phyloP scores from a whole-genome alignment of 1,140 invertebrate genomes.

The Hylaeus volcanicus region DNA sequence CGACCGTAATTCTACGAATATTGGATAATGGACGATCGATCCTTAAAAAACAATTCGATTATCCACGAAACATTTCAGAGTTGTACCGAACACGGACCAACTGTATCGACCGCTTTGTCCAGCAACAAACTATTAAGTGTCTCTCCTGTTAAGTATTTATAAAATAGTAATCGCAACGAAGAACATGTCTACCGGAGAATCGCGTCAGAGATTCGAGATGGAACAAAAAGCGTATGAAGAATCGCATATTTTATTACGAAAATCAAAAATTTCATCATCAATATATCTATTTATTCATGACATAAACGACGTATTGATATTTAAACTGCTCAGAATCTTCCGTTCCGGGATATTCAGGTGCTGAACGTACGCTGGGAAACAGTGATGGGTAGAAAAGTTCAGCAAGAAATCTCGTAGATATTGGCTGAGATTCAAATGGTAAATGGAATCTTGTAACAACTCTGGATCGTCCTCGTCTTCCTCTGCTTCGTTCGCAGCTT shows the following conservation, averaged over 20 bases:
- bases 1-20: too few relatives aligned
- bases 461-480: slow-evolving; percentile 81
- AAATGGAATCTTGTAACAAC: slow-evolving; percentile 83
- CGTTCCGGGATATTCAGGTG: slow-evolving; percentile 82
- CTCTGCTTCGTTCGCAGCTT: slow-evolving; percentile 67
- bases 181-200: neutral
- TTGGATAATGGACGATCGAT: too few relatives aligned
- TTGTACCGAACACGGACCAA: neutral
- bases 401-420: slow-evolving; percentile 84
- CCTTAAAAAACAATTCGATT: too few relatives aligned
- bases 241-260: slow-evolving; percentile 59
- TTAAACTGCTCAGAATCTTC: slow-evolving; percentile 76
- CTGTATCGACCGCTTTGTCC: neutral
- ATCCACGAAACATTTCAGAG: neutral
- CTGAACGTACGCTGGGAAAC: slow-evolving; percentile 82
- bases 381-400: slow-evolving; percentile 83
- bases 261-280: slow-evolving; percentile 49
- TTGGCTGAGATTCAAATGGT: slow-evolving; percentile 82
- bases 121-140: neutral
- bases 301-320: slow-evolving; percentile 68
- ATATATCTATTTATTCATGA: slow-evolving; percentile 44
- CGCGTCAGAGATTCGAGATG: too few relatives aligned
- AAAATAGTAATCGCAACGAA: too few relatives aligned
- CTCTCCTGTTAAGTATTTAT: too few relatives aligned
- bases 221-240: slow-evolving; percentile 1